A percentile compares a stretch with the other conserved stretches of the same genome.
phyloP scores from a whole-genome alignment of 2,797 vertebrate genomes.

The Diglossa cyanea region DNA sequence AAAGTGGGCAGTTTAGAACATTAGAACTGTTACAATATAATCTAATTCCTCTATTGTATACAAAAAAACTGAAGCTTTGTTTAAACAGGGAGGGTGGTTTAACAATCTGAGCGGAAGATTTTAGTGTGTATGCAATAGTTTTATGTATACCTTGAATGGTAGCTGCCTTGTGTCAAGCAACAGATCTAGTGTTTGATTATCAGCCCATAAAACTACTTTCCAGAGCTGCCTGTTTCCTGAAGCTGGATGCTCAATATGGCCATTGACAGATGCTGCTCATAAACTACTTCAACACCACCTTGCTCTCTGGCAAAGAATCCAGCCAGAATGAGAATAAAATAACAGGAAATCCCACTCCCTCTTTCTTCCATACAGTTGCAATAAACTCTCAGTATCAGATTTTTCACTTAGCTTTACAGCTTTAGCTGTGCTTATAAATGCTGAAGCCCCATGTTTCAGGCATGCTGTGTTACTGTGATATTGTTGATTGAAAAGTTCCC shows the following conservation, averaged over 20 bases:
- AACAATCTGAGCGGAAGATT: background rate
- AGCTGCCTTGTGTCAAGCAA: background rate
- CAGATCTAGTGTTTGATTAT: background rate
- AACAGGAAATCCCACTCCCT: background rate
- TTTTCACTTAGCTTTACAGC: slow-evolving; percentile 24
- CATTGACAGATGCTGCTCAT: background rate
- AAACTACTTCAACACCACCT: background rate
- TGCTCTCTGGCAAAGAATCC: background rate
- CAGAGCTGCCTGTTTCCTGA: background rate
- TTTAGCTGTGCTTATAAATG: background rate
- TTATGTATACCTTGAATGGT: background rate
- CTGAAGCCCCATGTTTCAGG: background rate
- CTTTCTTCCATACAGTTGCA: background rate
- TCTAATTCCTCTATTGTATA: background rate
- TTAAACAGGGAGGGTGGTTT: background rate
- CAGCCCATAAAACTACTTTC: background rate
- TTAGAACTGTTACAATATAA: background rate
- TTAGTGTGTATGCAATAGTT: background rate
- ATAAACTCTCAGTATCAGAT: background rate
- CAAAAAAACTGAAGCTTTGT: background rate
- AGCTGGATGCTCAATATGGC: background rate
- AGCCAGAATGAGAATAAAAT: background rate
- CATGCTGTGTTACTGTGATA: background rate
- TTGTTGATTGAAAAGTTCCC: slow-evolving; percentile 43
- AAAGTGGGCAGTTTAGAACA: background rate